Evolutionary conservation across 2,113 vertebrate genomes (phyloP), one percentile per base, ranked within the genome.

Genomic region (Eidolon helvum): DNA sequence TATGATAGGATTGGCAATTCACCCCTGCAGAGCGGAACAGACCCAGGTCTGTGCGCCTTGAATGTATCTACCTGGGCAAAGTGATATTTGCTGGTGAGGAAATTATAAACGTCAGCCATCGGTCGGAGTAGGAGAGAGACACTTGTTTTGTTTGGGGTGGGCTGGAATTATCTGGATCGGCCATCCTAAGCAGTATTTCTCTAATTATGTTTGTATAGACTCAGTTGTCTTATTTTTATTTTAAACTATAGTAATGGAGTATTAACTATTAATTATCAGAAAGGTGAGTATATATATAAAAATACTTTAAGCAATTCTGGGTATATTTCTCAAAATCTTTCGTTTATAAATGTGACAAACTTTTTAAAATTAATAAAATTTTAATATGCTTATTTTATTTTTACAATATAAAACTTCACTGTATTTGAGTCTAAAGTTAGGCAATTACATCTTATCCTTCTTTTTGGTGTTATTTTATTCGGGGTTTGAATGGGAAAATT

Each of bases 1-100:
- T 61, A 22, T 65, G 92, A 94, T 40, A 79, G 94, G 90, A 89
- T 86, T 97, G 80, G 71, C 55, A 83, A 92, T 90, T 92, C 88
- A 85, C 43, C 90, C 69, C 92, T 74, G 80, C 8, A 2, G 85
- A 92, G 85, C 38, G 1, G 71, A 94, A 92, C 94, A 87, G 72
- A 78, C 88, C 61, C 71, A 83, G 66, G 65, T 65, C 50, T 4
- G n/a, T 33, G 59, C 33, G 5, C 82, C 87, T 14, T 33, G 71
- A 85, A 57, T 48, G 33, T 11, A 35, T 92, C 75, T 91, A 79
- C 80, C 79, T 94, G 38, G 45, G 91, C 87, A 66, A 77, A 94
- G 43, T 9, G 68, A 21, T 75, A 48, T 69, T 87, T 90, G 63
- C 79, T 94, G 50, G 43, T 43, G 69, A 93, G 68, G 65, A 88